Base-by-base conservation (phyloP, 2,797 vertebrate species). In the Crax fasciolata region DNA sequence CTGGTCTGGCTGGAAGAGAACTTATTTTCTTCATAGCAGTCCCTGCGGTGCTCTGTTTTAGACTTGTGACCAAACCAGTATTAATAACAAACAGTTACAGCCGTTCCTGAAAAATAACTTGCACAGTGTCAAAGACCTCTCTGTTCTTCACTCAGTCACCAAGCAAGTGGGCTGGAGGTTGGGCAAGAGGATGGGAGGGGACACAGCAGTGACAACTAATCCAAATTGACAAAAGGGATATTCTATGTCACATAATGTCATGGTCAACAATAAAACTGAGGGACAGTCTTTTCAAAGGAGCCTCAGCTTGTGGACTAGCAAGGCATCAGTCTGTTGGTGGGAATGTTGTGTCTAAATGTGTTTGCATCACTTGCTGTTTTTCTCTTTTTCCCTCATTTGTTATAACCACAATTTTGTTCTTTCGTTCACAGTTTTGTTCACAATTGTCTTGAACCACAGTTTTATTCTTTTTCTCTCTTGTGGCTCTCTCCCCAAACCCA, bases 281-380 rank as follows among this genome's bases (percentile, higher is more conserved):
- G 8, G 5, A 10, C 18, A 59, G 19, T 39, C 24, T 73, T 93
- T 55, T 23, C 35, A 55, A 67, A 90, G 38, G 23, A 58, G 7
- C 18, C 8, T 4, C 0, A 54, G 28, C 13, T 85, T 25, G 30
- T 65, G 24, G 25, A 46, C 38, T 58, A 39, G 25, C 11, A 39
- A 17, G 46, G 20, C 23, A 20, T 24, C 20, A 15, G 4, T 68
- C 58, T 84, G 12, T 52, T 61, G 19, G 18, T 30, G 49, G n/a
- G 21, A 67, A 51, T 70, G 19, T 24, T 32, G 6, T 5, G 2
- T 10, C 6, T 0, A 1, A 32, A 8, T 76, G 6, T 35, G 30
- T 52, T 66, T 44, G 9, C 32, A 48, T 30, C 10, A 35, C 5
- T 48, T 70, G 20, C 0, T 7, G 54, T 62, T 21, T 3, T 0